Base-by-base conservation (phyloP, 2,113 vertebrate genomes). In the Sterna hirundo region DNA sequence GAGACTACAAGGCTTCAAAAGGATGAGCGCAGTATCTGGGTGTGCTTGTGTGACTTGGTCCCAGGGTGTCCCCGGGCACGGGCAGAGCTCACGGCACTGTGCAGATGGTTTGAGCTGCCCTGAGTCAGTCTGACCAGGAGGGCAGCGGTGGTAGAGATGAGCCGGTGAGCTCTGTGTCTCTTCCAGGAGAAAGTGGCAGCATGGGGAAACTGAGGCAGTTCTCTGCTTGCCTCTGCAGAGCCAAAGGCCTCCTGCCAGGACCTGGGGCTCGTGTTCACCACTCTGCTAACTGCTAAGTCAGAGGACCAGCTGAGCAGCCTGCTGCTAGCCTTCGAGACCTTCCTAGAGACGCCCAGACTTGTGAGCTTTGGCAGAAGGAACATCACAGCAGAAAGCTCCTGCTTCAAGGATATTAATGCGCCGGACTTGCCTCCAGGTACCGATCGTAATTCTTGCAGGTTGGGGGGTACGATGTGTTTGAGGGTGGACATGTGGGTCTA, bases 211-310 rank as follows among this genome's bases (percentile, higher is more conserved):
- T 61, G 25, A 85, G n/a, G 22, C 51, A 40, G 25, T 71, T 64
- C 27, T 87, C 64, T 87, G 19, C 36, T 94, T 90, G 69, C 20
- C 54, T 82, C 57, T 54, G 21, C 84, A 96, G 93, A 95, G 61
- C 32, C 81, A 26, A 64, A 66, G 40, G 70, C 66, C 51, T 30
- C 18, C 29, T 96, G 89, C 62, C 81, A 82, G 55, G 77, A 65
- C 21, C 20, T 34, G 46, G 40, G 71, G 8, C 25, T 95, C n/a
- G 25, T 84, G 36, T 75, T 96, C 75, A 93, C 61, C 15, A 17
- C 77, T n/a, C 78, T 86, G 62, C 46, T 96, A 40, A 91, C 64
- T 34, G 92, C 83, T 34, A 94, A 60, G 42, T 93, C 96, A 27
- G 68, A 86, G 42, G 79, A 85, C 4, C 88, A 94, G 79, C 85